These are phyloP conservation scores for Thereva nobilitata DNA, from an alignment of 2,888 invertebrate species.

Conservation along the genomic window DNA sequence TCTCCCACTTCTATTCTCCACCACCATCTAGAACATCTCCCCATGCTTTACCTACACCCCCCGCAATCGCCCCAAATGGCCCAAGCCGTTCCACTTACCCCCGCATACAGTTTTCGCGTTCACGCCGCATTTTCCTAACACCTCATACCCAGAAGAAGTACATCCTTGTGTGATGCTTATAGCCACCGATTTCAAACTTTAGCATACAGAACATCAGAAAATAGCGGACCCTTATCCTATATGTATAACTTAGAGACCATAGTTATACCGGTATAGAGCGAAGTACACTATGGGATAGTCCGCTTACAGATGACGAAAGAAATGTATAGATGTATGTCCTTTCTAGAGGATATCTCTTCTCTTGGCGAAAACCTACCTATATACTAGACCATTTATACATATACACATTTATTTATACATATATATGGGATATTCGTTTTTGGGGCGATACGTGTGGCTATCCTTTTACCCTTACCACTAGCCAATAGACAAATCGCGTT, in stretches of 20 bases:
- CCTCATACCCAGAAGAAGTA: slow-evolving; percentile 34
- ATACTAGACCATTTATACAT: slow-evolving; percentile 6
- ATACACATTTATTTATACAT: slow-evolving; percentile 12
- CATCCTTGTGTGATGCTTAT: slow-evolving; percentile 38
- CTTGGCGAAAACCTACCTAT: too few species aligned
- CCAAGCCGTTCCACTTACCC: slow-evolving; percentile 14
- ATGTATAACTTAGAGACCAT: slow-evolving; percentile 29
- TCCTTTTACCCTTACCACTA: slow-evolving; percentile 37
- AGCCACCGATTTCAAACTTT: slow-evolving; percentile 40
- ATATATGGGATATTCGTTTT: slow-evolving; percentile 1
- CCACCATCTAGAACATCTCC: slow-evolving; percentile 7
- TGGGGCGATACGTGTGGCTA: slow-evolving; percentile 29
- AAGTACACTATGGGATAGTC: slow-evolving; percentile 20
- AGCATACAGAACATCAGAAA: slow-evolving; percentile 41
- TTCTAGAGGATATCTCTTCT: slow-evolving; percentile 22
- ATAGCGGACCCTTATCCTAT: slow-evolving; percentile 37
- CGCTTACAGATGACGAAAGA: slow-evolving; percentile 36
- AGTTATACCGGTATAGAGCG: slow-evolving; percentile 12
- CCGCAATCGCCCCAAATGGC: background rate
- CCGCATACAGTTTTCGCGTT: slow-evolving; percentile 35
- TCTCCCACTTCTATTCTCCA: slow-evolving; percentile 29
- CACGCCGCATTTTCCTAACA: slow-evolving; percentile 38
- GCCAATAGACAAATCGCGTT: slow-evolving; percentile 39
- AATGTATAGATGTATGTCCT: slow-evolving; percentile 30
- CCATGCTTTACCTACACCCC: background rate